phyloP scores from a whole-genome alignment of 2,113 vertebrate species.

The Eudorcas thomsonii region DNA sequence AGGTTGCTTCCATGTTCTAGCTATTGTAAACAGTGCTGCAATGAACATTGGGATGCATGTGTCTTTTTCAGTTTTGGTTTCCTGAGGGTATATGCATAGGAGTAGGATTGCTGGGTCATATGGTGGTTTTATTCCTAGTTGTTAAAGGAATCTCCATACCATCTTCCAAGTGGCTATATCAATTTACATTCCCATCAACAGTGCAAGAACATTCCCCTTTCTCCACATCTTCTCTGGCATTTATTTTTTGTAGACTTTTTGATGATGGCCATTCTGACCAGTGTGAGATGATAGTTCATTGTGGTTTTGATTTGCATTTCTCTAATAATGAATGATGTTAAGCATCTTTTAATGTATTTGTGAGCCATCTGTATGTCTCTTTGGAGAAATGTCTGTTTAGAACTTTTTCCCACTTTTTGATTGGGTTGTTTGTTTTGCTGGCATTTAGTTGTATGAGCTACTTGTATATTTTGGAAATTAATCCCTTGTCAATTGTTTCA shows the following conservation, averaged over 20 bases:
- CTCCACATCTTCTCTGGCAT: background rate
- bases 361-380: background rate
- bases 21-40: background rate
- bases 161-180: background rate
- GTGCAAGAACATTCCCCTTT: background rate
- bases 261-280: background rate
- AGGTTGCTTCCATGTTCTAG: background rate
- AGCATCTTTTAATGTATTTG: background rate
- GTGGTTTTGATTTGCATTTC: background rate
- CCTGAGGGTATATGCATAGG: background rate
- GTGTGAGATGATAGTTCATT: background rate
- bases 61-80: background rate
- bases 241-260: background rate
- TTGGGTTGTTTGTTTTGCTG: background rate
- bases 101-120: background rate
- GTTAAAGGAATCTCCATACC: background rate
- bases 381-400: background rate
- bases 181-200: background rate
- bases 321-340: background rate
- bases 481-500: background rate
- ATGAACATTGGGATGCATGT: background rate
- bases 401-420: background rate
- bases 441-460: background rate
- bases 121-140: background rate
- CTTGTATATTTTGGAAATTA: background rate